Base-by-base conservation (phyloP, 2,797 vertebrate species). In the Artibeus jamaicensis region DNA sequence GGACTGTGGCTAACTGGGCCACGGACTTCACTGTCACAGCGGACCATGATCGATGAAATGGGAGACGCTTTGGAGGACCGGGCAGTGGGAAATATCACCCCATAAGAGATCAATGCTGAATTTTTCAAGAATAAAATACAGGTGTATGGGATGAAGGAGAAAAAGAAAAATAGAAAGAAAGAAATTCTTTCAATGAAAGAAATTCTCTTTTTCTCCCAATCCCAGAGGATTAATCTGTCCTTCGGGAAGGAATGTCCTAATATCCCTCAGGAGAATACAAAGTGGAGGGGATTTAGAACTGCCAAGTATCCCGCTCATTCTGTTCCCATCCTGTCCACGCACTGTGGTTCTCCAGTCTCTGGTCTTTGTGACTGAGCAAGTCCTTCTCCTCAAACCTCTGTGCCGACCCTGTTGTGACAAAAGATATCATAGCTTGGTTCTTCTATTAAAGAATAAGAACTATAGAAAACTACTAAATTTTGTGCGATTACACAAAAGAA, bases 81-180 rank as follows among this genome's bases (percentile, higher is more conserved):
- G 21, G 5, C 26, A 71, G 50, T 70, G 32, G 67, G 83, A 86
- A 74, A 32, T 39, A 87, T 42, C 46, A 39, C 14, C 19, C 6
- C 14, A 22, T 6, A 57, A 71, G 42, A 93, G 18, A 84, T 0
- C 3, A 39, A 86, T 4, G 16, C 1, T 15, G 59, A 82, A n/a
- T 50, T 87, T 92, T 76, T 68, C 71, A 94, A 73, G 29, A n/a
- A 84, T 62, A 16, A 93, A 97, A 85, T 50, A 84, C 4, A 42
- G 44, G 18, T 2, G 2, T 62, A 26, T 42, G 59, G 18, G 24
- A 50, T 39, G 48, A 90, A 57, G 50, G n/a, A n/a, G 4, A 21
- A 67, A 91, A 87, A 55, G 55, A 86, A 65, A 96, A 15, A n/a
- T 5, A 37, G 21, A 44, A 83, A 46, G 50, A 37, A 84, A 94